Percentiles rank a stretch among this genome's conserved stretches.
Conservation (phyloP, 2,113 vertebrate genomes). For the Sinocyclocheilus anshuiensis region DNA sequence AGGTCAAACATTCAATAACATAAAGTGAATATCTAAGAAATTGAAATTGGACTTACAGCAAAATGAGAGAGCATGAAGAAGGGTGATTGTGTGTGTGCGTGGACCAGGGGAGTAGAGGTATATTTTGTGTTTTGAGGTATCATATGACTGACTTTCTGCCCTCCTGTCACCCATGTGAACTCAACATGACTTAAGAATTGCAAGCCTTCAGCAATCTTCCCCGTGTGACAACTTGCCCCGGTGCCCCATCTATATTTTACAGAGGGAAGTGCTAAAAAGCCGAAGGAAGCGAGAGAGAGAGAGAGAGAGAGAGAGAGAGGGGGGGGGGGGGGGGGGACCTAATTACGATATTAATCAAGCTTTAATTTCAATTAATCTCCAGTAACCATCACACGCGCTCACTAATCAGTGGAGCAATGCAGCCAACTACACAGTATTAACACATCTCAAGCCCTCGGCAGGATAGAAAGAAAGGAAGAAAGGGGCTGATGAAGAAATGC, state of each 20-base stretch:
- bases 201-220: conserved; percentile 7
- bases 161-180: conserved; percentile 61
- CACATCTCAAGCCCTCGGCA: conserved; percentile 66
- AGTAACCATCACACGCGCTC: conserved; percentile 60
- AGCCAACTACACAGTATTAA: conserved; percentile 72
- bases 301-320: too few relatives aligned
- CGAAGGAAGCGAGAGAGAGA: too few relatives aligned
- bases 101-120: conserved; percentile 1
- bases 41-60: too few relatives aligned
- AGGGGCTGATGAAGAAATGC: conserved; percentile 53
- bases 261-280: neutral
- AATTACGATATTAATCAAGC: conserved; percentile 74
- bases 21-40: neutral
- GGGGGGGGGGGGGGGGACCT: conserved; percentile 55
- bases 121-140: conserved; percentile 19
- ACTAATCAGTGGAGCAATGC: conserved; percentile 70
- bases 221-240: neutral
- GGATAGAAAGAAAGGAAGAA: conserved; percentile 38
- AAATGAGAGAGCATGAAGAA: neutral
- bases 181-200: conserved; percentile 57
- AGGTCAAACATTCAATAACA: neutral
- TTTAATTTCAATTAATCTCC: conserved; percentile 71
- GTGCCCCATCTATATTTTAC: neutral
- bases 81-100: conserved; percentile 4
- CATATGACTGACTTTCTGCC: conserved; percentile 68